Percentiles rank a stretch among this genome's conserved stretches.
These are phyloP conservation scores for Sialia sialis DNA, from an alignment of 2,113 vertebrate genomes.

Conservation along the genomic window DNA sequence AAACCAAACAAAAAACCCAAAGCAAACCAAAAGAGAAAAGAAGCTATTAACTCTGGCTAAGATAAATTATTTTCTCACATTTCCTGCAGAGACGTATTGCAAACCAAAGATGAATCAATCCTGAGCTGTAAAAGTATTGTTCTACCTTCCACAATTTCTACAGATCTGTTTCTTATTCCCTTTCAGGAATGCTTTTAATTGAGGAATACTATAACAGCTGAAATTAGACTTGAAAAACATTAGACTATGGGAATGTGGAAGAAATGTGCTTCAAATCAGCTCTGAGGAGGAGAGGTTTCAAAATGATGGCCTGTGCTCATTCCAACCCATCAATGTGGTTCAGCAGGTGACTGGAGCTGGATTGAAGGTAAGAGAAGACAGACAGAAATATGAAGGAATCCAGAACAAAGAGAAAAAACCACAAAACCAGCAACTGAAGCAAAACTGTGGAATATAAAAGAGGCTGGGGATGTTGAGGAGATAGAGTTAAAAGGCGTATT, in stretches of 20 bases:
- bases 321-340: background rate
- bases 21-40: background rate
- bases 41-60: slow-evolving; percentile 19
- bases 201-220: background rate
- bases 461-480: fast-evolving
- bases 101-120: slow-evolving; percentile 39
- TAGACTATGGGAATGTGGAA: background rate
- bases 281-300: background rate
- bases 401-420: background rate
- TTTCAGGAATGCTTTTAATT: background rate
- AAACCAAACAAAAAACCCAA: background rate
- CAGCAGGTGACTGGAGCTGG: background rate
- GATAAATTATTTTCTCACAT: slow-evolving; percentile 15
- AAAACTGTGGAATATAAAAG: background rate
- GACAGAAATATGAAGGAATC: background rate
- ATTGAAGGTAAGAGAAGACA: background rate
- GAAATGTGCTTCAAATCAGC: background rate
- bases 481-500: background rate
- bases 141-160: slow-evolving; percentile 3
- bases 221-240: slow-evolving; percentile 39
- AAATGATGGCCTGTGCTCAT: background rate
- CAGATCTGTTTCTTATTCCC: background rate
- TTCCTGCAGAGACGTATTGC: background rate
- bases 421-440: background rate
- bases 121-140: background rate